Conservation (phyloP, 2,797 vertebrate species). For the Poecilia velifera region DNA sequence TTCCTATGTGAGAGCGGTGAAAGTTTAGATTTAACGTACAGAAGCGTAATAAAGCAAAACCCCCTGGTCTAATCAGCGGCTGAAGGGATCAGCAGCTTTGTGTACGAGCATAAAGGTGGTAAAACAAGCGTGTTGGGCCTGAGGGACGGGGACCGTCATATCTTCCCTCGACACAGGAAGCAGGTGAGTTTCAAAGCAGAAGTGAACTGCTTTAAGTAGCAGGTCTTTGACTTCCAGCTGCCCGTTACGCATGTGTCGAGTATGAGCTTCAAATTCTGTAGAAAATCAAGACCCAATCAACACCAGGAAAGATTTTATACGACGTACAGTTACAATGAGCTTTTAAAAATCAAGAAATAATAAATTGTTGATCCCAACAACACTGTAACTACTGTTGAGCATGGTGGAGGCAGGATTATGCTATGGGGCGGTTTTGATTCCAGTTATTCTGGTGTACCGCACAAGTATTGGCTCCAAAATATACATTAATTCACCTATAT, state of each 20-base stretch:
- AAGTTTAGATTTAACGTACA: neutral
- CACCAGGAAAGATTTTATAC: neutral
- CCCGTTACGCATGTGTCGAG: neutral
- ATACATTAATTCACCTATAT: neutral
- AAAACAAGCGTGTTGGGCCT: conserved; percentile 1
- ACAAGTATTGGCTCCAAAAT: neutral
- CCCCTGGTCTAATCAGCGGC: neutral
- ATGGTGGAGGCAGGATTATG: neutral
- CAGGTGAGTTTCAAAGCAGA: conserved; percentile 76
- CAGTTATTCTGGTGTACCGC: neutral
- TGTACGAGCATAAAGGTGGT: neutral
- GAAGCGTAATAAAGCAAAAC: neutral
- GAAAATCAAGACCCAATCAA: neutral
- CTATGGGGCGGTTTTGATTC: neutral
- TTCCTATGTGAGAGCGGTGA: neutral
- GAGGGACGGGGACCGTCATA: neutral
- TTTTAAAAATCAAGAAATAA: neutral
- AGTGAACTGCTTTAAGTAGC: conserved; percentile 64
- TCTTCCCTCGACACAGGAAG: conserved; percentile 62
- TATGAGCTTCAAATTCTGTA: neutral
- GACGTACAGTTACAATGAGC: neutral
- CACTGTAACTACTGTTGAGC: neutral
- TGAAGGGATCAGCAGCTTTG: neutral
- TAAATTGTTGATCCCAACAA: neutral
- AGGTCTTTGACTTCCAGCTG: conserved; percentile 8